Base-by-base conservation (phyloP, 2,113 vertebrate species). In the Ictalurus furcatus region DNA sequence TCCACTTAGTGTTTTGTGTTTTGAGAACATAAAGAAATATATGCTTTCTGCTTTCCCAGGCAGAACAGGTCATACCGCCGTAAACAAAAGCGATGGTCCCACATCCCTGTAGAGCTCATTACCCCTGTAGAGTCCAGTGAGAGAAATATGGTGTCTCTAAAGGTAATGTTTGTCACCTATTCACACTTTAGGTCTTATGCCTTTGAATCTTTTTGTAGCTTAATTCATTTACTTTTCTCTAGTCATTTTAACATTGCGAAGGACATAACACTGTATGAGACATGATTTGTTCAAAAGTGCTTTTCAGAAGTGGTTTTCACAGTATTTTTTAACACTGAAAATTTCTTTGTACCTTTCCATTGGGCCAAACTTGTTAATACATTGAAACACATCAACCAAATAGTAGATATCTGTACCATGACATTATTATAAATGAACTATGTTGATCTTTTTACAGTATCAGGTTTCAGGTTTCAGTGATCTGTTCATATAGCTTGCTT, bases 1-100 rank as follows among this genome's bases (percentile, higher is more conserved):
- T 59, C 11, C 4, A 63, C 2, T 17, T 52, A 48, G 6, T n/a
- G 2, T 74, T 71, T 73, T 85, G 52, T 81, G 54, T 58, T 85
- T 30, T 6, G 25, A 69, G 44, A 65, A 71, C 37, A 6, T 48
- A 85, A 79, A 69, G 19, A 44, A 28, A 23, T 59, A 6, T 37
- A 37, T 80, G 30, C 44, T 78, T 58, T 71, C 23, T 63, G 54
- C 4, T 82, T 91, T 65, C 86, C 37, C 90, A 99, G 98, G 93
- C 97, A 97, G 92, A 99, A 97, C 91, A 96, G 92, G 90, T 95
- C 91, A 93, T 95, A 96, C 30, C 94, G 96, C 48, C 90, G 90
- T 59, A 93, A 95, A 67, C 96, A 95, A 88, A 96, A 97, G 92
- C 96, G 95, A 88, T 99, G 98, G 97, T 97, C 96, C 25, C 97